These are phyloP conservation scores for Nomada hirtipes DNA, from an alignment of 2,888 invertebrate species.

Conservation along the genomic window DNA sequence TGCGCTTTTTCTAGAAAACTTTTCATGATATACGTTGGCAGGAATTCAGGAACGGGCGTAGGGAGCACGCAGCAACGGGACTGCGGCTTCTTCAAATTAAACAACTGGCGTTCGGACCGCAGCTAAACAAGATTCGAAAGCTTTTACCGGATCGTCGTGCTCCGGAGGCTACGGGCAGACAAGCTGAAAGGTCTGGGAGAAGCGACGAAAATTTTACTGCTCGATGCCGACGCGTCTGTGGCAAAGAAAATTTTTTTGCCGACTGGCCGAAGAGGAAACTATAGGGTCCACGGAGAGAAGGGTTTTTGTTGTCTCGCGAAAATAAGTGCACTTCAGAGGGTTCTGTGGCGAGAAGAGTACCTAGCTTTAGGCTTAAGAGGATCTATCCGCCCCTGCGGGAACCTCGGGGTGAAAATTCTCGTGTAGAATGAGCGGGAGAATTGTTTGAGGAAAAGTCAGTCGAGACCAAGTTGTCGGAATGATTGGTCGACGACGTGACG, in stretches of 20 bases:
- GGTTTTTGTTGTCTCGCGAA: not conserved
- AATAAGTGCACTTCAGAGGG: not conserved
- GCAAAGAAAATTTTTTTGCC: not conserved
- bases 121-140: not conserved
- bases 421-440: slow-evolving; percentile 1
- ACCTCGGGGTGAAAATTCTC: not conserved
- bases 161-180: not conserved
- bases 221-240: not conserved
- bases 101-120: too few relatives aligned
- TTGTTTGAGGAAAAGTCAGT: not conserved
- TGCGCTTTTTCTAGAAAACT: too few relatives aligned
- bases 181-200: not conserved
- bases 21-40: too few relatives aligned
- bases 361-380: slow-evolving; percentile 4
- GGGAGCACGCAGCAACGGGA: not conserved
- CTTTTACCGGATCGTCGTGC: not conserved
- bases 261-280: too few relatives aligned
- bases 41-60: too few relatives aligned
- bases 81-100: too few relatives aligned
- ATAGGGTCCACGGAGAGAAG: not conserved
- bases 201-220: not conserved
- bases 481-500: not conserved
- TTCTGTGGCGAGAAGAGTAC: not conserved
- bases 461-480: not conserved
- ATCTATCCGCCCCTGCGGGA: not conserved